Evolutionary conservation across 2,888 invertebrate genomes (phyloP), one percentile per base, ranked within the genome.

Genomic region (Priocnemis perturbator): DNA sequence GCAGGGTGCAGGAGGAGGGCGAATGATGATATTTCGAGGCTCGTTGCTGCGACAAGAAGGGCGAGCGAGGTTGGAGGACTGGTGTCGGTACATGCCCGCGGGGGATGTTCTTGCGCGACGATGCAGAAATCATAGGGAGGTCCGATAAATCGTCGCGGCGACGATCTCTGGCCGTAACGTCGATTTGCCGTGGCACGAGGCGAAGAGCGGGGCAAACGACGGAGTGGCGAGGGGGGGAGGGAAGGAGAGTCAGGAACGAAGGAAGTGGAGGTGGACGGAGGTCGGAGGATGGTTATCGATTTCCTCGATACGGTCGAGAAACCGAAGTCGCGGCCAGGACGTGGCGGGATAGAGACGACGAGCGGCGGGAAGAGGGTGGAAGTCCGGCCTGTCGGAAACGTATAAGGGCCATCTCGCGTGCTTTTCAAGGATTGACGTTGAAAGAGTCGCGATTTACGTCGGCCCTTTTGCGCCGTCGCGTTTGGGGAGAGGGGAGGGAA

Each of bases 341-440:
- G 60, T n/a, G 47, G 23, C 44, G 50, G 26, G 47, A 47, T 30
- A 37, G 37, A 37, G 37, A 37, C 37, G 37, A 9, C 4, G 37
- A 15, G 23, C 3, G 52, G 20, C 3, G n/a, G n/a, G n/a, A n/a
- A n/a, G 19, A 2, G n/a, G 47, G 23, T 14, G 21, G 48, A 9
- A 48, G 59, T 47, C 66, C 53, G 60, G 55, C 45, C 52, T 60
- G 56, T 62, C 55, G 74, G 70, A 69, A 79, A 77, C 71, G 71
- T 76, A 76, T 74, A 80, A 78, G 70, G 76, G 76, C 76, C 68
- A 74, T 82, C 74, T 67, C 76, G 71, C 67, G 68, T 61, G 71
- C 74, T 73, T 81, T 82, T 76, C 74, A 80, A 19, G 69, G 74
- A 79, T 78, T 70, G 82, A 81, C 79, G 81, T 75, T 78, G 82